phyloP scores from a whole-genome alignment of 1,140 invertebrate genomes.

The Ditylenchus dipsaci region DNA sequence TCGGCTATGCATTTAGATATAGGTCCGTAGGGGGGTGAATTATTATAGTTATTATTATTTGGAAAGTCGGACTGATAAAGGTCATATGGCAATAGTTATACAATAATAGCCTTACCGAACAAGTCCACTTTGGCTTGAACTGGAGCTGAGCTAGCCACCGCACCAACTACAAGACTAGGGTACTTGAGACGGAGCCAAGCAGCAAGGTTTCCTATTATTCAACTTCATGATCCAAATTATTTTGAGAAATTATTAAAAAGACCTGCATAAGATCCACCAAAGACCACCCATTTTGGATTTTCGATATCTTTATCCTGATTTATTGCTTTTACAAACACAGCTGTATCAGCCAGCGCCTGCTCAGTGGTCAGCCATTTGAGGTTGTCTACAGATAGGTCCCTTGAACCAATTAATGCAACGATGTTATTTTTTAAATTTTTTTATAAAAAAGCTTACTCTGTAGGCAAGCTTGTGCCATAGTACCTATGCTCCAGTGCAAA shows the following conservation, averaged over 20 bases:
- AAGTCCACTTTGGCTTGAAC: constrained; percentile 78
- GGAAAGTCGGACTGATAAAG: no score
- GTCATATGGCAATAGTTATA: no score
- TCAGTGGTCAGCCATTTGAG: constrained; percentile 45
- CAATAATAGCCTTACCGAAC: constrained; percentile 45
- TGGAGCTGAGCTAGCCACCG: constrained; percentile 82
- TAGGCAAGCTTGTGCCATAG: constrained; percentile 87
- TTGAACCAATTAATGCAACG: neutral
- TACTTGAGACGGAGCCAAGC: constrained; percentile 85
- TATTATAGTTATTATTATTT: no score
- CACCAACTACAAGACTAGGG: constrained; percentile 75
- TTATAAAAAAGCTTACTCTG: constrained; percentile 51
- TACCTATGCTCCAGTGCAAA: constrained; percentile 84
- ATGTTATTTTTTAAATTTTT: neutral
- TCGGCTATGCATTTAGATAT: no score
- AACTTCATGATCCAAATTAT: neutral
- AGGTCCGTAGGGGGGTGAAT: no score
- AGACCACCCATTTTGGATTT: constrained; percentile 76
- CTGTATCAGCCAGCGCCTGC: constrained; percentile 50
- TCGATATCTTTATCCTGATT: constrained; percentile 31
- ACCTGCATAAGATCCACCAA: constrained; percentile 78
- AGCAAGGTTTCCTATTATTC: constrained; percentile 67
- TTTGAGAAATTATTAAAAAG: constrained; percentile 1
- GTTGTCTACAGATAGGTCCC: constrained; percentile 12
- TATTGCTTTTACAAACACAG: constrained; percentile 41